Evolutionary conservation across 1,140 invertebrate species (phyloP).

Genomic region (Pseudoatta argentina): DNA sequence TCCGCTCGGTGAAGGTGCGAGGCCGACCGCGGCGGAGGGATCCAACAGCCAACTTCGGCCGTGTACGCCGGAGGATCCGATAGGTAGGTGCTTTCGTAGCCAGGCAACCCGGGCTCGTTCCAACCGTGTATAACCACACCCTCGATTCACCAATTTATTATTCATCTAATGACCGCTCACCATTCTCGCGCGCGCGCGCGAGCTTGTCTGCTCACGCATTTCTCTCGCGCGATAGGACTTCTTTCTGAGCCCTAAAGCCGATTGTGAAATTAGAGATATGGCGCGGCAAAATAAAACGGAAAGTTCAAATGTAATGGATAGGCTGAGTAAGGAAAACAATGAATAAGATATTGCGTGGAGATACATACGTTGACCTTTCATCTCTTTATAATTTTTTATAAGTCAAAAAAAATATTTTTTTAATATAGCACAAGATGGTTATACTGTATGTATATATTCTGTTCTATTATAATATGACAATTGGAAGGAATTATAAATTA

Average conservation of each 20-base stretch:
- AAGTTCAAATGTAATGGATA: background rate
- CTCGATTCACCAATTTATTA: slow-evolving; percentile 83
- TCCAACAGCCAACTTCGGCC: slow-evolving; percentile 48
- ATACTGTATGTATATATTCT: background rate
- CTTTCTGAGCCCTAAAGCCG: background rate
- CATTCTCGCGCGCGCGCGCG: slow-evolving; percentile 14
- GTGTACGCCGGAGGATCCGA: slow-evolving; percentile 72
- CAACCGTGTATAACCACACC: slow-evolving; percentile 80
- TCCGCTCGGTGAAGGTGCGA: slow-evolving; percentile 43
- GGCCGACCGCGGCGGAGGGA: slow-evolving; percentile 46
- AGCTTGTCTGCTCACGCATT: background rate
- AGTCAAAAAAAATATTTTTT: background rate
- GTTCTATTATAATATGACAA: background rate
- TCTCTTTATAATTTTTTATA: background rate
- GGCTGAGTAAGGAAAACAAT: background rate
- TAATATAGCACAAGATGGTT: background rate
- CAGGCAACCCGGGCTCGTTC: slow-evolving; percentile 82
- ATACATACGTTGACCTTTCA: background rate
- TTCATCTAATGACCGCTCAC: slow-evolving; percentile 78
- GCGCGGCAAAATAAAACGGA: background rate
- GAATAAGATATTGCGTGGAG: background rate
- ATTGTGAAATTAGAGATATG: background rate
- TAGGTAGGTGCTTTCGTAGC: slow-evolving; percentile 81
- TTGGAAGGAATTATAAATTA: background rate
- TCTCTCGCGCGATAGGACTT: slow-evolving; percentile 29